Base-by-base conservation (phyloP, 2,113 vertebrate genomes). In the Trichomycterus rosablanca region DNA sequence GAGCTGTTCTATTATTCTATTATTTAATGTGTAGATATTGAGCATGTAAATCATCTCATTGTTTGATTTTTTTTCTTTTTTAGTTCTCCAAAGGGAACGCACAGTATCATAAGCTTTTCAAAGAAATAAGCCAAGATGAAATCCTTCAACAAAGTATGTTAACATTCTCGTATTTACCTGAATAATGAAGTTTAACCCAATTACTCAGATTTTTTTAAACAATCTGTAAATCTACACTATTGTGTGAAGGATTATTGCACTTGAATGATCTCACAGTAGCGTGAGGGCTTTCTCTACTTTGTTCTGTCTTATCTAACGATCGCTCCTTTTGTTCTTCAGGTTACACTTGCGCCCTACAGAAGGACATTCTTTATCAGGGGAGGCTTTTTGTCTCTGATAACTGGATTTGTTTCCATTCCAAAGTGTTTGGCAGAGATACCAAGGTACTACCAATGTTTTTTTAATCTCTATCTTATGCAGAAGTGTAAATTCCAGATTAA, bases 321-420 rank as follows among this genome's bases (percentile, higher is more conserved):
- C 63, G n/a, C n/a, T 5, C 44, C 51, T 48, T 57, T 55, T 61
- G 50, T 71, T 61, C n/a, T 73, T 66, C 78, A 98, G 95, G 91
- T 79, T 98, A 96, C 80, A 95, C 95, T 4, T 97, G 95, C 57
- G 94, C 94, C 8, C 86, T 98, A 40, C 95, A 97, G 81, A 98
- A 98, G 73, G 95, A 98, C 86, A 94, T 97, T 61, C 77, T 96
- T 28, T 98, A 96, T 74, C 95, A 98, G 76, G 95, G 94, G 32
- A 92, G 92, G 28, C 87, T 98, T 70, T 97, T 92, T 46, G 81
- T 98, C 65, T 97, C 95, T 7, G 88, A 97, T 68, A 94, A 95
- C 78, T 97, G 94, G 95, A 94, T 98, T 85, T 96, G 95, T 76
- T 98, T 98, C 80, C 81, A 96, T 87, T 97, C 95, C 44, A 97